Evolutionary conservation across 2,113 vertebrate species (phyloP), one percentile per base, ranked within the genome.

Genomic region (Triplophysa dalaica): DNA sequence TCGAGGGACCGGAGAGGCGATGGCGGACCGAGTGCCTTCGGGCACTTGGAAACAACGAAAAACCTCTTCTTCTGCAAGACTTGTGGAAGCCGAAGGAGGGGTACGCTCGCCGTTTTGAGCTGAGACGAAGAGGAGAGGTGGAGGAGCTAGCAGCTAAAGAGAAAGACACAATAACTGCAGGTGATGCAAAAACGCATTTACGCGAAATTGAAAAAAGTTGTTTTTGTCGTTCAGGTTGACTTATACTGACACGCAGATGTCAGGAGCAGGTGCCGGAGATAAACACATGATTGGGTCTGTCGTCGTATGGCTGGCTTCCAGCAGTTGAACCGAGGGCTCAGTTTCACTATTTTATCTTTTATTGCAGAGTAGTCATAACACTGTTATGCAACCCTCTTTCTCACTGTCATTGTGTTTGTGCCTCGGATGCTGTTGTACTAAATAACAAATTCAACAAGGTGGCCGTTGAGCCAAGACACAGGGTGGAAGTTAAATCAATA

Each of bases 31-130:
- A 95, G 24, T 95, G 95, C 38, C 78, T 98, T 77, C 91, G 96
- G 43, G 94, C 96, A 0, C 87, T 98, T 19, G 94, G 94, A 0
- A 95, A 96, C 90, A 93, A 95, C 0, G 97, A 99, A 86, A 97
- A 97, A 86, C 97, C 97, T 0, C 93, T 99, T 72, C 87, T 98
- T 86, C 94, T 98, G 78, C 97, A 98, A 82, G 95, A 96, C 50
- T 89, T 99, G 2, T 99, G 97, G 97, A 99, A 97, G 78, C 96
- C 97, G 33, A 88, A 94, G 60, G 96, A 98, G 62, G 97, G 97
- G 24, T 93, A 95, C n/a, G 94, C 95, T 0, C 91, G 97, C 52
- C 91, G 97, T 50, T 94, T 99, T 78, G 96, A 99, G 88, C 93
- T 98, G 77, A 93, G 95, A 63, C 92, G 90, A 87, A 91, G 93